Conservation (phyloP, 2,113 vertebrate genomes). For the Paraplagusia blochii region DNA sequence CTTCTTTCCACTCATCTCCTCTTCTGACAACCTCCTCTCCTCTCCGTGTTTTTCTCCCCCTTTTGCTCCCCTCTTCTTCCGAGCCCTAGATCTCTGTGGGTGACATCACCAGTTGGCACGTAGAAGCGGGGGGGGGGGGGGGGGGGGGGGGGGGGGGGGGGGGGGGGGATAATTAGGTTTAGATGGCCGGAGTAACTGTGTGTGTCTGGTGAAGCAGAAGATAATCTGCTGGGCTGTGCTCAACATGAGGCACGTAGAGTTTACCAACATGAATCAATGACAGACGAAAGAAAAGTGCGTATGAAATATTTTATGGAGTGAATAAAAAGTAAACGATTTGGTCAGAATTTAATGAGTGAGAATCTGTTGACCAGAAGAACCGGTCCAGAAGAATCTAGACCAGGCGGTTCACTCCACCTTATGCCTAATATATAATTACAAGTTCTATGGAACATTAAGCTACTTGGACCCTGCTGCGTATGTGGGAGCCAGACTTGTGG, state of each 20-base stretch:
- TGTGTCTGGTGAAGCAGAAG: conserved; percentile 50
- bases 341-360: not conserved
- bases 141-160: conserved; percentile 20
- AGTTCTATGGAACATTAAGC: no score
- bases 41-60: no score
- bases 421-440: no score
- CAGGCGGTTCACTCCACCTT: no score
- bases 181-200: conserved; percentile 58
- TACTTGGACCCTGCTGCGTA: no score
- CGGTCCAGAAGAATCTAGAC: no score
- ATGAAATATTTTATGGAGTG: conserved; percentile 1
- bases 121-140: conserved; percentile 35
- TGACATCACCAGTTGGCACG: conserved; percentile 78
- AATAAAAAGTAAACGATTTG: conserved; percentile 1
- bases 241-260: conserved; percentile 54
- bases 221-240: conserved; percentile 56
- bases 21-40: conserved; percentile 1
- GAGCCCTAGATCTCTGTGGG: conserved; percentile 61
- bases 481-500: no score
- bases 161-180: conserved; percentile 71
- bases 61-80: conserved; percentile 25
- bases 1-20: conserved; percentile 16
- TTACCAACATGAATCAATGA: conserved; percentile 20
- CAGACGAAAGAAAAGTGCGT: conserved; percentile 12
- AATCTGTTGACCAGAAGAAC: no score